These are phyloP conservation scores for Exocentrus adspersus DNA, from an alignment of 2,888 invertebrate species.

Conservation along the genomic window DNA sequence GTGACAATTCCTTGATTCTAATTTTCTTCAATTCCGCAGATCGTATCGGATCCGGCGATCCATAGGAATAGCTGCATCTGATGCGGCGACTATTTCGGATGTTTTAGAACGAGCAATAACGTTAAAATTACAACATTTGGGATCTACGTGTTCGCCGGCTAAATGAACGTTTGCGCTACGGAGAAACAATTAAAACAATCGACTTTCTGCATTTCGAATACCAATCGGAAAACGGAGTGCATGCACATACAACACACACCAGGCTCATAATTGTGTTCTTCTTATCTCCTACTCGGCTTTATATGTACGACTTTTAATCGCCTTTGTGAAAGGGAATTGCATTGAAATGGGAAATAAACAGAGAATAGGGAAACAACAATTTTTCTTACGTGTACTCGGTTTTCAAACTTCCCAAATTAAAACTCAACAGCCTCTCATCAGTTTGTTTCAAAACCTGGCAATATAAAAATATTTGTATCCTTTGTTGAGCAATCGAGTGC, in stretches of 20 bases:
- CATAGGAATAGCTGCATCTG: slow-evolving; percentile 5
- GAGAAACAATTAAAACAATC: slow-evolving; percentile 56
- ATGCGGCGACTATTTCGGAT: slow-evolving; percentile 31
- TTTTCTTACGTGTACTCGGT: no score
- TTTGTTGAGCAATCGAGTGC: slow-evolving; percentile 52
- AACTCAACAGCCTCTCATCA: no score
- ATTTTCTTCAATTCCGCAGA: no score
- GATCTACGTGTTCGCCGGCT: slow-evolving; percentile 50
- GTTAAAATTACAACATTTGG: slow-evolving; percentile 50
- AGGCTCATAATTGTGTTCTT: slow-evolving; percentile 22
- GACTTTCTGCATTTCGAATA: slow-evolving; percentile 53
- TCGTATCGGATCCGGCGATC: not conserved
- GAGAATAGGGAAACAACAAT: no score
- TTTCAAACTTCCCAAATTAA: not conserved
- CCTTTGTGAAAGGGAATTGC: slow-evolving; percentile 10
- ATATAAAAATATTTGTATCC: slow-evolving; percentile 54
- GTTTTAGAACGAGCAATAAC: slow-evolving; percentile 44
- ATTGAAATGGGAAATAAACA: slow-evolving; percentile 1
- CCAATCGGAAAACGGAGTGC: slow-evolving; percentile 46
- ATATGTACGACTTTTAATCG: slow-evolving; percentile 24
- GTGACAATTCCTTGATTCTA: no score
- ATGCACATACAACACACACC: slow-evolving; percentile 20
- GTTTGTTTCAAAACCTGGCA: slow-evolving; percentile 34
- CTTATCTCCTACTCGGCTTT: slow-evolving; percentile 23
- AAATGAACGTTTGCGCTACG: slow-evolving; percentile 45